Evolutionary conservation across 2,888 invertebrate genomes (phyloP).

Genomic region (Agrotis puta): DNA sequence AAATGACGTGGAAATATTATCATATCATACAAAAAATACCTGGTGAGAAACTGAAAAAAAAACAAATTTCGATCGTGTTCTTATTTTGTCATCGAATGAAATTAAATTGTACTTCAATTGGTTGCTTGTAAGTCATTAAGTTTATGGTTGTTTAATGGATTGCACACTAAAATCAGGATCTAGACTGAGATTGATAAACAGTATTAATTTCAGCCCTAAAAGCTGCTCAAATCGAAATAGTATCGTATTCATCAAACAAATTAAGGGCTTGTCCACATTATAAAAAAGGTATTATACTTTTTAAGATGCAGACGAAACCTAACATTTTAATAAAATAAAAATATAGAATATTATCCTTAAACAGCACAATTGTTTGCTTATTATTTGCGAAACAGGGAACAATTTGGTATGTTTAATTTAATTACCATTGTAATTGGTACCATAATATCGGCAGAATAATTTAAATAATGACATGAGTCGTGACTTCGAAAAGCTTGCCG

Average conservation of each 20-base stretch:
- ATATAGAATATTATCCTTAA: not conserved
- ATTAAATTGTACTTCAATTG: too few relatives aligned
- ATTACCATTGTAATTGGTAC: constrained; percentile 22
- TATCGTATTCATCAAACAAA: too few relatives aligned
- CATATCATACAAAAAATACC: not conserved
- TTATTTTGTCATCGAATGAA: not conserved
- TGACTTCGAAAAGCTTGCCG: not conserved
- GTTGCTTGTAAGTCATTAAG: too few relatives aligned
- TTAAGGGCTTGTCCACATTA: too few relatives aligned
- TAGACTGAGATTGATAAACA: too few relatives aligned
- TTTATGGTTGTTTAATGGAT: too few relatives aligned
- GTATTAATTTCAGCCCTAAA: too few relatives aligned
- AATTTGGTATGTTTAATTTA: constrained; percentile 3
- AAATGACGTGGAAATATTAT: not conserved
- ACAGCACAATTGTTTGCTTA: not conserved
- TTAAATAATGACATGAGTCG: constrained; percentile 5
- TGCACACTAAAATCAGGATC: too few relatives aligned
- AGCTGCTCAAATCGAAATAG: too few relatives aligned
- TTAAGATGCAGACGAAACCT: not conserved
- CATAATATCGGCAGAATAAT: not conserved
- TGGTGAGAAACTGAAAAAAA: not conserved
- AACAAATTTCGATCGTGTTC: not conserved
- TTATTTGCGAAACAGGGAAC: not conserved
- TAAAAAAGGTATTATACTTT: not conserved
- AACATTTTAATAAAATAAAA: not conserved